Base-by-base conservation (phyloP, 1,140 invertebrate species). In the Heliothis subflexa region DNA sequence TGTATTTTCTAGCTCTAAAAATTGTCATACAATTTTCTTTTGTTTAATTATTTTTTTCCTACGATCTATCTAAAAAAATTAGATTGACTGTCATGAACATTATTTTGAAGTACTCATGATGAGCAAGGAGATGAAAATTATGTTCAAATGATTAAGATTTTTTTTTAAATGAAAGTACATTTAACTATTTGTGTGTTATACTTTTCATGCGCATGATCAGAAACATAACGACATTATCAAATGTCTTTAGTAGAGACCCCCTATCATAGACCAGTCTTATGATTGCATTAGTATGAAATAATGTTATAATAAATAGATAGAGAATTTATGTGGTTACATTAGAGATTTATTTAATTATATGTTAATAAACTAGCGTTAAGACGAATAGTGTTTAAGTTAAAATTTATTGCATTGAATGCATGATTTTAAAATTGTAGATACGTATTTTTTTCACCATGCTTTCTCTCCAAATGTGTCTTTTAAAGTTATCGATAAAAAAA, bases 281-380 rank as follows among this genome's bases (percentile, higher is more conserved):
- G 92, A 92, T 88, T 79, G 85, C 85, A 84, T 88, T 88, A 90
- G 86, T 61, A 75, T 64, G 40, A 84, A 81, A 72, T 74, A 84
- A 83, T 90, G 84, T 87, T 90, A 86, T 85, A 47, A 47, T 49
- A 89, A n/a, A 40, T 92, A 93, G 86, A 90, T 91, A 91, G 88
- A 91, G 85, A 91, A 88, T 89, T 89, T 88, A 91, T 88, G 86
- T 88, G 88, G 87, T 92, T 89, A 86, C 83, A 85, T 79, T 90
- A 91, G 87, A 91, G 59, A 85, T 87, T 90, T 86, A 89, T 88
- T 89, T 88, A 78, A 79, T 82, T 88, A 85, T 86, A 89, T 82
- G 88, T 89, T 92, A 91, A 79, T 82, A 83, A 83, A 55, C 33
- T 84, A 88, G 82, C 64, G 71, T 59, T 89, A 87, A 89, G 83